Percentiles rank a stretch among this genome's conserved stretches.
Evolutionary conservation across 2,113 vertebrate genomes (phyloP).

Genomic region (Azemiops feae): DNA sequence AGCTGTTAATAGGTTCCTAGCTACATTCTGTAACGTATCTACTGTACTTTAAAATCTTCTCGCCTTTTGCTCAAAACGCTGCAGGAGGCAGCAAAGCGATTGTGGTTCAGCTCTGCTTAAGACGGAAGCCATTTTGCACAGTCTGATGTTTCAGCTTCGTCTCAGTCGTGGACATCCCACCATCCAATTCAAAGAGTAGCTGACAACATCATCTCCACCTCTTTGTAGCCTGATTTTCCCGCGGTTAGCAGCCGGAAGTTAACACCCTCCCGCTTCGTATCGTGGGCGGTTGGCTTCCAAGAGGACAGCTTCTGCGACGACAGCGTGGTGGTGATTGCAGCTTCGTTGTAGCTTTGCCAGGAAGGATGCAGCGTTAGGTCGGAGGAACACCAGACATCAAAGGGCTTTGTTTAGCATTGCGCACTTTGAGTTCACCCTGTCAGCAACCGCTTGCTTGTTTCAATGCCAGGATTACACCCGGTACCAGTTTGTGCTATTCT

Average conservation of each 20-base stretch:
- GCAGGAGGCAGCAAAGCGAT: background rate
- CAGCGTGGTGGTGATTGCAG: background rate
- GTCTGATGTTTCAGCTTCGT: background rate
- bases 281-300: background rate
- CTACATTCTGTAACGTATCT: background rate
- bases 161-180: background rate
- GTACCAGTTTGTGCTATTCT: background rate
- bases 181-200: background rate
- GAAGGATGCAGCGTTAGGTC: background rate
- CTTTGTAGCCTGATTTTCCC: constrained; percentile 25
- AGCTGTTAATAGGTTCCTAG: background rate
- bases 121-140: background rate
- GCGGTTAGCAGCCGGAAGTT: constrained; percentile 19
- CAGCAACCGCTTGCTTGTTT: background rate
- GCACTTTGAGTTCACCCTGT: background rate
- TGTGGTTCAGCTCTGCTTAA: background rate
- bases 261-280: background rate
- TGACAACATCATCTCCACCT: background rate
- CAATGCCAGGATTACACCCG: background rate
- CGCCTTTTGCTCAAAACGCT: background rate
- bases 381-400: background rate
- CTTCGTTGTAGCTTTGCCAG: background rate
- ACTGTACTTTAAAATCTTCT: background rate
- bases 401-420: background rate
- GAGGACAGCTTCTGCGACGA: background rate